Evolutionary conservation across 2,113 vertebrate species (phyloP).

Genomic region (Eudyptes chrysolophus): DNA sequence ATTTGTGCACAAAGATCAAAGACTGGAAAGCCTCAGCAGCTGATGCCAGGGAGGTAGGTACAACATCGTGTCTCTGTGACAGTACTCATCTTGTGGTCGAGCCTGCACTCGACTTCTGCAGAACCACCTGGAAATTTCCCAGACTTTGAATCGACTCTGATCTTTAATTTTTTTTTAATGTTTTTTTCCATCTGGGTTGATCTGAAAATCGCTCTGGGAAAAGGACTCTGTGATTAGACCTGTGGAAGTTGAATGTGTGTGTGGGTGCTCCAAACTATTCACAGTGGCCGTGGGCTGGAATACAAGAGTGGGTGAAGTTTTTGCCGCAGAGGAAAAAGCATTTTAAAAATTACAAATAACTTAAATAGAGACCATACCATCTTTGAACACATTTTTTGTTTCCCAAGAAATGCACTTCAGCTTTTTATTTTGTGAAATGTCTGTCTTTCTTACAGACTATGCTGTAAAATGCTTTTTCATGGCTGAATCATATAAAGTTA

Average conservation of each 20-base stretch:
- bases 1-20: not conserved
- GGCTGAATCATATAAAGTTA: not conserved
- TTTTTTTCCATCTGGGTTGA: not conserved
- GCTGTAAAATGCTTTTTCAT: not conserved
- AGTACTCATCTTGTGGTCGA: accelerated
- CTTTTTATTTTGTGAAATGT: constrained; percentile 24
- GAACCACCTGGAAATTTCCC: not conserved
- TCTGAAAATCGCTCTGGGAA: constrained; percentile 33
- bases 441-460: not conserved
- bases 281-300: constrained; percentile 55
- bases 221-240: constrained; percentile 54
- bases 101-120: not conserved
- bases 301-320: constrained; percentile 55
- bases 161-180: not conserved
- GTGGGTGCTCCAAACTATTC: constrained; percentile 60
- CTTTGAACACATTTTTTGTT: not conserved
- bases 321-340: constrained; percentile 49
- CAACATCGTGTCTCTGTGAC: not conserved
- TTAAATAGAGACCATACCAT: constrained; percentile 46
- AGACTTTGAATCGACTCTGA: not conserved
- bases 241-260: constrained; percentile 45
- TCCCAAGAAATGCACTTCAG: not conserved
- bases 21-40: not conserved
- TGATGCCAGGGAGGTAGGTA: not conserved
- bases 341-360: constrained; percentile 61